These are phyloP conservation scores for Ptilonorhynchus violaceus DNA, from an alignment of 2,113 vertebrate genomes.

Conservation along the genomic window DNA sequence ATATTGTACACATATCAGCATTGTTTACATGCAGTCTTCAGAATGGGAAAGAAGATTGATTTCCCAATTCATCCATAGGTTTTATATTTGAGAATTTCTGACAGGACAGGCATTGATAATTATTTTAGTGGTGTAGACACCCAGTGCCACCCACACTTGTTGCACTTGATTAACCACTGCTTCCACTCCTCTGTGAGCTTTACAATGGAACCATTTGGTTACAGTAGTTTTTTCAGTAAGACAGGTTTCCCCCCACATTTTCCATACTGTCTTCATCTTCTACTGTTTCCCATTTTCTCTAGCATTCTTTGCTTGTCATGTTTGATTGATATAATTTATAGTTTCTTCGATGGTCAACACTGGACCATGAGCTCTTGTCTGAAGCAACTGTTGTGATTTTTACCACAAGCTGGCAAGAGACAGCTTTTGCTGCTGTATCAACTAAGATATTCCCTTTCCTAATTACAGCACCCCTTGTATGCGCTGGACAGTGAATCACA, in stretches of 20 bases:
- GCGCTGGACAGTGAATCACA: background rate
- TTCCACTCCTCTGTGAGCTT: background rate
- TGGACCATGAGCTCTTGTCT: background rate
- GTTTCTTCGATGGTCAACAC: background rate
- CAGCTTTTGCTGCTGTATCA: background rate
- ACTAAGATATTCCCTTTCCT: background rate
- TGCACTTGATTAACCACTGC: background rate
- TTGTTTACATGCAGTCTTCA: background rate
- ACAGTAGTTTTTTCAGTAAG: background rate
- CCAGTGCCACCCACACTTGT: background rate
- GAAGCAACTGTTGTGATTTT: background rate
- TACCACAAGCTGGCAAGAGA: accelerated
- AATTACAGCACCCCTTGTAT: background rate
- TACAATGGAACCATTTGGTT: background rate
- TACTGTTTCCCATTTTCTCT: background rate
- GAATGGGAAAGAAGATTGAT: background rate
- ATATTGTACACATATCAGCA: background rate
- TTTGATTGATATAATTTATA: background rate
- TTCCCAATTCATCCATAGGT: background rate
- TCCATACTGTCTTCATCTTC: background rate
- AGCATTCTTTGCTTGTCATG: background rate
- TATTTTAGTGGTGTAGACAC: background rate
- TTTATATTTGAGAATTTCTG: background rate
- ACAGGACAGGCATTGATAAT: background rate
- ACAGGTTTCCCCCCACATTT: background rate